Base-by-base conservation (phyloP, 1,140 invertebrate species). In the Meteorus sp. region DNA sequence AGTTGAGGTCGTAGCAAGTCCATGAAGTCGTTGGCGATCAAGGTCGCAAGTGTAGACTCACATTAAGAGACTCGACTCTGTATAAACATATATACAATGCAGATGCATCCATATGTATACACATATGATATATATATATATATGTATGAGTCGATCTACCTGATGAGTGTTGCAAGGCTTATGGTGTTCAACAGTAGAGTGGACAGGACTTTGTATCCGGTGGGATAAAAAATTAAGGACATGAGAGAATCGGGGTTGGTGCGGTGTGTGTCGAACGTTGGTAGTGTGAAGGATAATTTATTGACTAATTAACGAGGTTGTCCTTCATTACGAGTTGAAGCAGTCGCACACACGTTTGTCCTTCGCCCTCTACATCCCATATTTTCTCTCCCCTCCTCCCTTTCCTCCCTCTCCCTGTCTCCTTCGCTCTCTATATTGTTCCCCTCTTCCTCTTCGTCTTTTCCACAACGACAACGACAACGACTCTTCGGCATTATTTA, bases 221-320 rank as follows among this genome's bases (percentile, higher is more conserved):
- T 33, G 31, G 35, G 19, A 47, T 51, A 56, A 37, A 47, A 56
- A 37, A 61, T 51, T 52, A 52, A 52, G 31, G 33, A 52, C 47
- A 33, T 8, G 23, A 11, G 5, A n/a, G 13, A 19, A 45, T 22
- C 43, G 43, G 41, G 41, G 4, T 19, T 9, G 17, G 15, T 41
- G 55, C 29, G 44, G 53, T 44, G 37, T 51, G 67, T 67, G 68
- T 69, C 65, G 70, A 65, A 63, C 67, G 64, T 75, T 63, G 69
- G n/a, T n/a, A 77, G 73, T 74, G 73, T 66, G 71, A 71, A 71
- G 69, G 68, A 74, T 77, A 79, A 79, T 80, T 80, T 79, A 80
- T 77, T 69, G 75, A 72, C 77, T 80, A 79, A 79, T 80, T 80
- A 80, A 80, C 74, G 73, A 72, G 71, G 69, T 71, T 78, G 78